Conservation (phyloP, 2,888 invertebrate species). For the Stenichneumon culpator region DNA sequence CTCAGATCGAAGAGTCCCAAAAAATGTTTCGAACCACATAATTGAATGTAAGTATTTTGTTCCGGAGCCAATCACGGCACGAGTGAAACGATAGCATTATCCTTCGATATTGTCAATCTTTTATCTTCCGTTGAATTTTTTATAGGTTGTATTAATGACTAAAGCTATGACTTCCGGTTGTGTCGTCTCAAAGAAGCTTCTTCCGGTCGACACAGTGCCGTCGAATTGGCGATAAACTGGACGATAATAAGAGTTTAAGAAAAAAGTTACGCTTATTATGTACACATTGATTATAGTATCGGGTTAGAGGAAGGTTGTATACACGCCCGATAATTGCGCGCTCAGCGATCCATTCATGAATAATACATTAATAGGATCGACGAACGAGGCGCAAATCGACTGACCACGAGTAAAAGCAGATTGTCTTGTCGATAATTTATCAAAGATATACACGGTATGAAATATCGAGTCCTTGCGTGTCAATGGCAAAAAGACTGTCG, state of each 20-base stretch:
- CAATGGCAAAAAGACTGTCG: not conserved
- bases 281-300: conserved; percentile 49
- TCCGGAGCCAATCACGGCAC: no score
- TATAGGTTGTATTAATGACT: not conserved
- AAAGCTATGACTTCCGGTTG: not conserved
- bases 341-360: conserved; percentile 62
- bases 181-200: not conserved
- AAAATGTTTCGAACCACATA: no score
- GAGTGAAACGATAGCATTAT: not conserved
- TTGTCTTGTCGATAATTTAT: conserved; percentile 15
- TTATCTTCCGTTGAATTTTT: not conserved
- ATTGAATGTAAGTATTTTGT: no score
- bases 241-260: not conserved
- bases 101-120: not conserved
- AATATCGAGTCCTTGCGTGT: not conserved
- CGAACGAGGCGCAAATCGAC: not conserved
- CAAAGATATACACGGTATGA: not conserved
- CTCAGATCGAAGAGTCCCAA: no score
- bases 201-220: conserved; percentile 15
- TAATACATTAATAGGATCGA: conserved; percentile 63
- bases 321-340: conserved; percentile 68
- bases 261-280: conserved; percentile 27
- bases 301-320: conserved; percentile 58
- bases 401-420: conserved; percentile 9
- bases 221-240: not conserved